Conservation (phyloP, 1,140 invertebrate species). For the Ericerus pela region DNA sequence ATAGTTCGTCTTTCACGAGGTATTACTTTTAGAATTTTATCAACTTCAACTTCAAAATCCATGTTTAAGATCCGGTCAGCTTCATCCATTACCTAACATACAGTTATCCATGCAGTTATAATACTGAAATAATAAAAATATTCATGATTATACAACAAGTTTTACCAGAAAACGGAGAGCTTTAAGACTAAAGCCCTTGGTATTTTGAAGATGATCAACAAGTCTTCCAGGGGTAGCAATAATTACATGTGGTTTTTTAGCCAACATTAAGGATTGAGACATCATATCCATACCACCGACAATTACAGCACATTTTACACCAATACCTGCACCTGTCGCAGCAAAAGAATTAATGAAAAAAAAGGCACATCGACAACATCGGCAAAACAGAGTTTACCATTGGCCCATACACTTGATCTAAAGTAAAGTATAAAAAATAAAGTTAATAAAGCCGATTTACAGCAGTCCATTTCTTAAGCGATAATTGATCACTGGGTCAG, state of each 20-base stretch:
- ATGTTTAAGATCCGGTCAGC: conserved; percentile 89
- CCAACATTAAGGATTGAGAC: conserved; percentile 71
- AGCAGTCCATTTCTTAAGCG: too few relatives aligned
- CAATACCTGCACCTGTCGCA: conserved; percentile 64
- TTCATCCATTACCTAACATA: conserved; percentile 73
- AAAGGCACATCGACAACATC: too few relatives aligned
- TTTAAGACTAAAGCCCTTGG: conserved; percentile 82
- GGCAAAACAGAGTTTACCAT: too few relatives aligned
- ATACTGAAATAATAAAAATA: conserved; percentile 8
- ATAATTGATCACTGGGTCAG: too few relatives aligned
- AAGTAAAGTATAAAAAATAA: too few relatives aligned
- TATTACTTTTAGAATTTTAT: conserved; percentile 87
- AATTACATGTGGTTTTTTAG: conserved; percentile 90
- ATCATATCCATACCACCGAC: conserved; percentile 98
- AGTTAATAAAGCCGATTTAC: too few relatives aligned
- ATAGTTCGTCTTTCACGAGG: conserved; percentile 74
- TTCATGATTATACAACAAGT: conserved; percentile 9
- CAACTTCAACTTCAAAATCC: conserved; percentile 91
- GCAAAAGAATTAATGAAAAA: conserved; percentile 14
- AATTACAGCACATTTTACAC: conserved; percentile 87
- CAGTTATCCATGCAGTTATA: neutral
- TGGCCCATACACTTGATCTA: too few relatives aligned
- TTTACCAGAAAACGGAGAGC: conserved; percentile 70
- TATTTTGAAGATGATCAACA: conserved; percentile 82
- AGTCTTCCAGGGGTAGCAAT: conserved; percentile 83